Base-by-base conservation (phyloP, 2,113 vertebrate species). In the Urocolius indicus region DNA sequence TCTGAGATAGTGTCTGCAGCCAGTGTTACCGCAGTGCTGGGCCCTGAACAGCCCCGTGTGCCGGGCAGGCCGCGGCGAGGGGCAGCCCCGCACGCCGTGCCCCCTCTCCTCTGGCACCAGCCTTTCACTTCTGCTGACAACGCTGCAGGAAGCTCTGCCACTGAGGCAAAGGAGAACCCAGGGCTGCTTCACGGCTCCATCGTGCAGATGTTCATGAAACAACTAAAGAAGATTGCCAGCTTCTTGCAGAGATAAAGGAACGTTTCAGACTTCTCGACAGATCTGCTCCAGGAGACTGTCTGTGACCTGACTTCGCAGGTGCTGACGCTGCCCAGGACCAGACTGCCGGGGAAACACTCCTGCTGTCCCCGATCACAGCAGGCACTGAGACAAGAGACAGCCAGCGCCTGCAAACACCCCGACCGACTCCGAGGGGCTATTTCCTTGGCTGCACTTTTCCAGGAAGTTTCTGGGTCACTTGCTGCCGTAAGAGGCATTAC, bases 381-480 rank as follows among this genome's bases (percentile, higher is more conserved):
- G 59, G 66, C 85, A 90, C 38, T 1, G 9, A 66, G 49, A 69
- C 21, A 4, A 55, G 66, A 91, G 69, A 57, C 67, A 87, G 90
- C 3, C 2, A 52, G 52, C 0, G 41, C 36, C 61, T 76, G 61
- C 32, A 20, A 71, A 84, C 74, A 15, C 68, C 72, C 74, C 0
- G 14, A 3, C 72, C 54, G 41, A 74, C 66, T 96, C 81, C 92
- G 65, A 72, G 73, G 49, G 65, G 87, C 73, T 48, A 16, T 81
- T 92, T 61, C 90, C 90, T 83, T 48, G 62, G 88, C 93, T 97
- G 94, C 83, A 88, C 93, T 95, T 97, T 96, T 96, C 83, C 96
- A 92, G 93, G 87, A 90, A 74, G 75, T 94, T 96, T 95, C 95
- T 94, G 95, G 96, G 93, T 96, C 94, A 95, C 85, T 97, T 96